phyloP scores from a whole-genome alignment of 2,113 vertebrate species.

The Apodemus speciosus region DNA sequence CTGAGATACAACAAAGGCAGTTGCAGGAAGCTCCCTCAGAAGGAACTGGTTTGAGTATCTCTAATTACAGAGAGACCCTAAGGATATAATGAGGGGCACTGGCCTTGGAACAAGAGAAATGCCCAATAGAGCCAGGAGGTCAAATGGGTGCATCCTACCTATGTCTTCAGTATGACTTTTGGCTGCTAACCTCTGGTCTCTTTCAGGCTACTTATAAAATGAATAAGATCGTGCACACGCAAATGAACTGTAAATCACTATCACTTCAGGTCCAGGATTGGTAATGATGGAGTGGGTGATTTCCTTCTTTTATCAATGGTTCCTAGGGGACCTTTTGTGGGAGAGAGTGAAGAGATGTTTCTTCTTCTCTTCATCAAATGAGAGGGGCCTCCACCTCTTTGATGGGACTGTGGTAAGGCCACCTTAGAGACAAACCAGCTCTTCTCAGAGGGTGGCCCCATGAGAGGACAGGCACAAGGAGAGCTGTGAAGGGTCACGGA shows the following conservation, averaged over 20 bases:
- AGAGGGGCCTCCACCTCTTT: conserved; percentile 25
- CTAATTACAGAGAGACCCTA: neutral
- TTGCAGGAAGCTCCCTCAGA: neutral
- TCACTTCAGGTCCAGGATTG: conserved; percentile 61
- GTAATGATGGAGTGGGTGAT: conserved; percentile 39
- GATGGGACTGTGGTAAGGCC: neutral
- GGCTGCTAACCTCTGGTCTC: conserved; percentile 24
- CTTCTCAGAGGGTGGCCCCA: neutral
- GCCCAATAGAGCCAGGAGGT: conserved; percentile 4
- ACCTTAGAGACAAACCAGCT: neutral
- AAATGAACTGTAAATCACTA: conserved; percentile 43
- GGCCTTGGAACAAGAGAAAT: neutral
- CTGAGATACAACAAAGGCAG: neutral
- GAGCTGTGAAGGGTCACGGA: neutral
- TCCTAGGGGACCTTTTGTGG: conserved; percentile 47
- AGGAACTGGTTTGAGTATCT: conserved; percentile 21
- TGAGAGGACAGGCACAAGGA: neutral
- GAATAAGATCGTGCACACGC: conserved; percentile 41
- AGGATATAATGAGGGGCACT: neutral
- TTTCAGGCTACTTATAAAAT: conserved; percentile 62
- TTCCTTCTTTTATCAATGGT: conserved; percentile 5
- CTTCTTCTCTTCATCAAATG: conserved; percentile 53
- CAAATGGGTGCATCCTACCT: neutral
- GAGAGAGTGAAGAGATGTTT: neutral
- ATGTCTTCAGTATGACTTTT: conserved; percentile 30